phyloP scores from a whole-genome alignment of 2,888 invertebrate species.

The Agriopis aurantiaria region DNA sequence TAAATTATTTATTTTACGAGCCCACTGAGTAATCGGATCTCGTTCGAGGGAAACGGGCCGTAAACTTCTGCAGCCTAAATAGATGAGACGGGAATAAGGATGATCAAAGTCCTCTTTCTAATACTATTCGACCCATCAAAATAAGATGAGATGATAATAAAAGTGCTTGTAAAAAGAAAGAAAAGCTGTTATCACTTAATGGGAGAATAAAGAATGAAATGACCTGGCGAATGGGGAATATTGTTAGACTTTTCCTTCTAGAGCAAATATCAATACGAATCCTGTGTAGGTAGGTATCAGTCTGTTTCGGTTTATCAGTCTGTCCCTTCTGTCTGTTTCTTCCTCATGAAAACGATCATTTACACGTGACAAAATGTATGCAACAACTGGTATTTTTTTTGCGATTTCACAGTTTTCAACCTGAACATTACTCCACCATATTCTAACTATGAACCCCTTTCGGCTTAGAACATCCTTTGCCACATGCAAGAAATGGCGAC shows the following conservation, averaged over 20 bases:
- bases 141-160: conserved; percentile 37
- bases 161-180: conserved; percentile 27
- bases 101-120: conserved; percentile 53
- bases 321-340: too few relatives aligned
- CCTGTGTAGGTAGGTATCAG: too few relatives aligned
- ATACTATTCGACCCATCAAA: conserved; percentile 38
- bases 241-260: background rate
- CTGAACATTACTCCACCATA: too few relatives aligned
- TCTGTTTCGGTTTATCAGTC: too few relatives aligned
- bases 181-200: conserved; percentile 30
- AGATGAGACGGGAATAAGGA: conserved; percentile 58
- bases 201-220: conserved; percentile 11
- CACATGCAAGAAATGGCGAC: too few relatives aligned
- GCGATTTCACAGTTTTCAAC: too few relatives aligned
- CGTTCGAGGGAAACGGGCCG: conserved; percentile 61
- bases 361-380: too few relatives aligned
- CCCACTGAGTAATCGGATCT: conserved; percentile 74
- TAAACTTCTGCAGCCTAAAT: conserved; percentile 70
- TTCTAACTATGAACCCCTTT: too few relatives aligned
- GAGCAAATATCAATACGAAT: too few relatives aligned
- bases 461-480: too few relatives aligned
- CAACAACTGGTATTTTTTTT: too few relatives aligned
- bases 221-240: background rate
- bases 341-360: too few relatives aligned
- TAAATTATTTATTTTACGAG: conserved; percentile 81